Base-by-base conservation (phyloP, 2,113 vertebrate species). In the Siniperca chuatsi region DNA sequence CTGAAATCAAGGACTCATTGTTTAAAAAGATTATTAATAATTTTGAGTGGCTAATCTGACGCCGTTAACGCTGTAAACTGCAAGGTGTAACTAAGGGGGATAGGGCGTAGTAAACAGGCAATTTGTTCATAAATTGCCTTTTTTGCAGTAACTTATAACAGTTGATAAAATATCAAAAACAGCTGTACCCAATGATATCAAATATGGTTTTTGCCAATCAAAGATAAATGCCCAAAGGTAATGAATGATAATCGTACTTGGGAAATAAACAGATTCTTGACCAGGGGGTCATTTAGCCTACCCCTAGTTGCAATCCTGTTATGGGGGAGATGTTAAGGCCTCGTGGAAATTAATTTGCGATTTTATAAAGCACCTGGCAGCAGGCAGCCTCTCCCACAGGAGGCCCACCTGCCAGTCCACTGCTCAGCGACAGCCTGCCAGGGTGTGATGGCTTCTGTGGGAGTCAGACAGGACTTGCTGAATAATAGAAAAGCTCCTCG, bases 281-380 rank as follows among this genome's bases (percentile, higher is more conserved):
- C 57, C 48, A 42, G 25, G 7, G 64, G 50, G 52, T 52, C 66
- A 18, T 42, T 83, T 60, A 55, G 20, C 25, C 42, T 25, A 15
- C 18, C 4, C 11, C 25, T 6, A 8, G 74, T 20, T 55, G 60
- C 65, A 73, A 23, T 18, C 8, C 46, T 61, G 29, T 69, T 48
- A 73, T 72, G 75, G 70, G 29, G 42, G 89, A 79, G 46, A 78
- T 71, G 87, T 88, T 83, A 79, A 29, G 37, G 42, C 48, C 33
- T 77, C 57, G 64, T 81, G 67, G 72, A 84, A 86, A 35, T 70
- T 33, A 84, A 66, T 73, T 61, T 81, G 68, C 85, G 87, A 86
- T 89, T 60, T 83, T 82, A 90, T 90, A 85, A 76, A 57, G 18
- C 67, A 61, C 82, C 82, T 77, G 74, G 78, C 66, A 48, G 68